phyloP scores from a whole-genome alignment of 1,140 invertebrate species.

The Drosophila ogumai region DNA sequence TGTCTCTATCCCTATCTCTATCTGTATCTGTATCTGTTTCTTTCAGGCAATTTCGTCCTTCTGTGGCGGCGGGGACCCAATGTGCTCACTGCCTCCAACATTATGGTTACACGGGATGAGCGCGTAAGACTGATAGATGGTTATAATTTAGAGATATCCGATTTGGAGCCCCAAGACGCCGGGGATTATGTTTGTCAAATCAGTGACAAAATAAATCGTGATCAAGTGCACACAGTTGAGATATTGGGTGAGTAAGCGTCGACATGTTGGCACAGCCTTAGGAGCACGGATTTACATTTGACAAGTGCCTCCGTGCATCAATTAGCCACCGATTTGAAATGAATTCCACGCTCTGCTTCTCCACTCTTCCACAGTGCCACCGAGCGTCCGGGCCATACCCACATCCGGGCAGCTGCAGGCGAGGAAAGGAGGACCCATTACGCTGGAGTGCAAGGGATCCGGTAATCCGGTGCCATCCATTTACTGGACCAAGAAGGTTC shows the following conservation, averaged over 20 bases:
- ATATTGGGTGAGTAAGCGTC: conserved; percentile 80
- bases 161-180: conserved; percentile 86
- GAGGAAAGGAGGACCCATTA: conserved; percentile 88
- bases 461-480: conserved; percentile 90
- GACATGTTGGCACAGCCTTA: conserved; percentile 47
- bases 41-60: conserved; percentile 87
- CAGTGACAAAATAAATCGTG: conserved; percentile 87
- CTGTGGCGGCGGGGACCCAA: conserved; percentile 89
- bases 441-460: conserved; percentile 88
- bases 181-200: conserved; percentile 89
- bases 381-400: conserved; percentile 87
- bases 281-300: conserved; percentile 47
- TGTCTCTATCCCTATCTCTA: conserved; percentile 9
- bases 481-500: conserved; percentile 88
- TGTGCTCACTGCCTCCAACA: conserved; percentile 88
- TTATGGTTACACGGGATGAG: conserved; percentile 89
- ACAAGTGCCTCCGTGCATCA: conserved; percentile 34
- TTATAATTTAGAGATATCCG: conserved; percentile 89
- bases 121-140: conserved; percentile 89
- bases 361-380: conserved; percentile 85
- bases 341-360: neutral
- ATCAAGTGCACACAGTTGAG: conserved; percentile 86
- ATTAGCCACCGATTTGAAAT: conserved; percentile 51
- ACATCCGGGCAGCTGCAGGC: conserved; percentile 88
- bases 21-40: conserved; percentile 23